phyloP scores from a whole-genome alignment of 2,113 vertebrate genomes.

The Tetrao urogallus region DNA sequence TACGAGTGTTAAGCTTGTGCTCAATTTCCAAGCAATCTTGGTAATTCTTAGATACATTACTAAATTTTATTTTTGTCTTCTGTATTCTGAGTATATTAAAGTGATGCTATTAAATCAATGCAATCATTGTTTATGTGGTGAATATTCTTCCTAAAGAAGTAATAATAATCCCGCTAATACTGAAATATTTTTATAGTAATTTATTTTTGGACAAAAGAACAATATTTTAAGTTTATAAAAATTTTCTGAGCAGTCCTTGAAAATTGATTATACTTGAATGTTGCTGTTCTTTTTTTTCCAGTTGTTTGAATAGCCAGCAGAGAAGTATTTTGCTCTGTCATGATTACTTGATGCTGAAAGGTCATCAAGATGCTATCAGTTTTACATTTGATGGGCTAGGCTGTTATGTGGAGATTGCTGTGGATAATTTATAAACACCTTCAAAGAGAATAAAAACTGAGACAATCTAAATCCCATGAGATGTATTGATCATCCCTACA shows the following conservation, averaged over 20 bases:
- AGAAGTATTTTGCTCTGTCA: not conserved
- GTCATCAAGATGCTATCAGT: not conserved
- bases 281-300: not conserved
- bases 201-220: not conserved
- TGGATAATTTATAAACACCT: not conserved
- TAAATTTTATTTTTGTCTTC: not conserved
- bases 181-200: not conserved
- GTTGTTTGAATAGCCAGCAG: not conserved
- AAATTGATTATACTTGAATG: not conserved
- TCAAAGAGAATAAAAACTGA: not conserved
- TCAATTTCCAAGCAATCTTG: not conserved
- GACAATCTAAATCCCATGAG: not conserved
- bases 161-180: not conserved
- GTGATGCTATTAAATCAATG: not conserved
- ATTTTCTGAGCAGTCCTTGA: not conserved
- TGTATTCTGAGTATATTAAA: not conserved
- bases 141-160: not conserved
- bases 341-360: not conserved
- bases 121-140: not conserved
- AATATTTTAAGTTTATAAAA: not conserved
- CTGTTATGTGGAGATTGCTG: not conserved
- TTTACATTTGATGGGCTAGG: not conserved
- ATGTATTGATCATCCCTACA: not conserved
- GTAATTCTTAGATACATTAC: not conserved
- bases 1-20: not conserved